A percentile compares a stretch with the other conserved stretches of the same genome.
phyloP scores from a whole-genome alignment of 2,113 vertebrate genomes.

The Sminthopsis crassicaudata region DNA sequence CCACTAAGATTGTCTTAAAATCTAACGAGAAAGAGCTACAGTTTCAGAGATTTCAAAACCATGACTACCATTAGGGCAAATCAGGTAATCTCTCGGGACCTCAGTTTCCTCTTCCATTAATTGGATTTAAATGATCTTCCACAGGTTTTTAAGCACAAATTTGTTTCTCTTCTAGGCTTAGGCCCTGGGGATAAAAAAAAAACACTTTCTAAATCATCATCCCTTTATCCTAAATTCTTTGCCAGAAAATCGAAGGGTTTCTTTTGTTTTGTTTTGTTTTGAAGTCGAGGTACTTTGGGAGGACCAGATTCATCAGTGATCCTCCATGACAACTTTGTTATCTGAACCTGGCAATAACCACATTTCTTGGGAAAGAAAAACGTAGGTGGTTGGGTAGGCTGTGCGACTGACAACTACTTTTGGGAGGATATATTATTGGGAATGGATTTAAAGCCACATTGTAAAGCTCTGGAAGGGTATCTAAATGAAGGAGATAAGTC shows the following conservation, averaged over 20 bases:
- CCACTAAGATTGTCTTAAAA: neutral
- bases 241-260: neutral
- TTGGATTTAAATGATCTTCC: neutral
- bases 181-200: neutral
- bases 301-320: neutral
- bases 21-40: neutral
- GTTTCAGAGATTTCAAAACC: neutral
- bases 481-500: neutral
- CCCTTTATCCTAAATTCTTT: neutral
- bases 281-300: neutral
- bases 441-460: neutral
- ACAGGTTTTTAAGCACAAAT: neutral
- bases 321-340: neutral
- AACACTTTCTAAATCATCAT: neutral
- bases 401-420: neutral
- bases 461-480: neutral
- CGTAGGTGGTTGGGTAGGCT: neutral
- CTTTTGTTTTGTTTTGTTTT: neutral
- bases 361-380: neutral
- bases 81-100: neutral
- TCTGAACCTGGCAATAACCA: neutral
- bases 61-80: neutral
- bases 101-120: neutral
- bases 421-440: neutral
- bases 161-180: neutral